Base-by-base conservation (phyloP, 2,113 vertebrate genomes). In the Rhynchomys soricoides region DNA sequence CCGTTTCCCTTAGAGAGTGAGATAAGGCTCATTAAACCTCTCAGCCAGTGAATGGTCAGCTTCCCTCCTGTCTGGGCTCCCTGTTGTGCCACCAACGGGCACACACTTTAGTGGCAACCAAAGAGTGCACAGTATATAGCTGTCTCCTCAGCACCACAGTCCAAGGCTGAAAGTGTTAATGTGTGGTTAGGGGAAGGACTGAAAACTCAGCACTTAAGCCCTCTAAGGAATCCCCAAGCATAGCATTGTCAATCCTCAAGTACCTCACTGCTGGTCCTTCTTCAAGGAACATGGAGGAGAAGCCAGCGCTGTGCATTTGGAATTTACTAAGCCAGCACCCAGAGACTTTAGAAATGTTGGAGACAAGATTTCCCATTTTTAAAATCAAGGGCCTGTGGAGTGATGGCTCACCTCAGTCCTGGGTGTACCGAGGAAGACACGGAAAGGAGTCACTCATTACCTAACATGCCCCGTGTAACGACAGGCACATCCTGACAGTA, bases 11-110 rank as follows among this genome's bases (percentile, higher is more conserved):
- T 90, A 88, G 91, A 86, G 88, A 90, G 85, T 81, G 40, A 96
- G 90, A 40, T 81, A 90, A 96, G 83, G n/a, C 59, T 94, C 88
- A 88, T 96, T 96, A 95, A 90, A 95, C 71, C 75, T 90, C 95
- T 86, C 31, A 96, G 90, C 90, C 66, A 40, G 48, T 59, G 29
- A 45, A 43, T 52, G 34, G 86, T 16, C 64, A 93, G 31, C 59
- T 19, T 86, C 55, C 16, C 21, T 77, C 81, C 62, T 66, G 66
- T 70, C 87, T 48, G 50, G 2, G 45, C 34, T 88, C 59, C 90
- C 40, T 83, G n/a, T 62, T 6, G 1, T 45, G 15, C n/a, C 55
- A 15, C 1, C 34, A 12, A 24, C 34, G 43, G 8, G 10, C n/a
- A 40, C 34, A 22, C 52, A 57, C 92, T 95, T 77, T 96, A 91